Evolutionary conservation across 2,797 vertebrate species (phyloP).

Genomic region (Otolemur crassicaudatus): DNA sequence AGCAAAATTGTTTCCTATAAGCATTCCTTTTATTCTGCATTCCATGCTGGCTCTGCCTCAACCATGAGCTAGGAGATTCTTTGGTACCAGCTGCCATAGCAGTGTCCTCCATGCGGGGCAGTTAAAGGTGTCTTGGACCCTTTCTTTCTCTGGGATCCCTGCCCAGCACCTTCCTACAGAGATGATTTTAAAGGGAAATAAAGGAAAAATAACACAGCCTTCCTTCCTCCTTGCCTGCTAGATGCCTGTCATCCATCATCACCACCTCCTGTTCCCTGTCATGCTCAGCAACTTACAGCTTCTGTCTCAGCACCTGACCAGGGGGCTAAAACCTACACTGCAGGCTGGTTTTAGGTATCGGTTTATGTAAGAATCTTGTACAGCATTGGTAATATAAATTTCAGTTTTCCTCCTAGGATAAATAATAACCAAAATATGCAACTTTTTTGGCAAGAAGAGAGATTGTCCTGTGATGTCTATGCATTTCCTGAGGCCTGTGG

Average conservation of each 20-base stretch:
- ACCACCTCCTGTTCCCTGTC: constrained; percentile 3
- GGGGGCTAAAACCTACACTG: constrained; percentile 50
- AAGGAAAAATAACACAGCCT: background rate
- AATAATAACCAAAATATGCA: constrained; percentile 88
- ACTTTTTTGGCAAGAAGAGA: constrained; percentile 84
- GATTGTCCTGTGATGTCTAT: constrained; percentile 89
- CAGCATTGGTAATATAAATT: constrained; percentile 85
- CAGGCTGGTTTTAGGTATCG: constrained; percentile 82
- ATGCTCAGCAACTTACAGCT: constrained; percentile 71
- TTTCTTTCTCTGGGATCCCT: constrained; percentile 25
- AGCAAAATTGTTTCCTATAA: constrained; percentile 58
- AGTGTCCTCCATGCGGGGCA: constrained; percentile 31
- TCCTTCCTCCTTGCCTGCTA: constrained; percentile 44
- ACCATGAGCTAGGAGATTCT: constrained; percentile 77
- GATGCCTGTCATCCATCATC: constrained; percentile 61
- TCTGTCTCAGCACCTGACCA: constrained; percentile 74
- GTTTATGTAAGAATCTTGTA: constrained; percentile 80
- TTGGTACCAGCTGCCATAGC: constrained; percentile 73
- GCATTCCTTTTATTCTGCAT: constrained; percentile 83
- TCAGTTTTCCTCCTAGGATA: constrained; percentile 85
- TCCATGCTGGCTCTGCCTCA: constrained; percentile 78
- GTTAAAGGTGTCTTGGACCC: background rate
- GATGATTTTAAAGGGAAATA: too few species aligned
- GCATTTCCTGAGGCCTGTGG: constrained; percentile 89
- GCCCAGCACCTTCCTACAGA: constrained; percentile 30